Evolutionary conservation across 2,797 vertebrate genomes (phyloP).

Genomic region (Xenops minutus): DNA sequence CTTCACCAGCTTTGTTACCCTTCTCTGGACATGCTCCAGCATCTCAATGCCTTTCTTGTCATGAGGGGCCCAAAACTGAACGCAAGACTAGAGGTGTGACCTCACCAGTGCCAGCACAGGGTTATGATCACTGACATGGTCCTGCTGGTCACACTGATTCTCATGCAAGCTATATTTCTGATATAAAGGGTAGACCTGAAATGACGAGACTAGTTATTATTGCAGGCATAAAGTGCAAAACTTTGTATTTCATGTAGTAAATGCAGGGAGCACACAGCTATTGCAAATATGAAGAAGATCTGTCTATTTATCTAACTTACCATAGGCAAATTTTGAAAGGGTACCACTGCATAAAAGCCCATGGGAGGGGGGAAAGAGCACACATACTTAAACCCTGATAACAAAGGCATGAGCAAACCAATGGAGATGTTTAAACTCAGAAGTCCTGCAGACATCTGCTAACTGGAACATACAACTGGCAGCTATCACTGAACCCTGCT

Average conservation of each 20-base stretch:
- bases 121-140: not conserved
- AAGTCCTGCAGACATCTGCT: conserved; percentile 64
- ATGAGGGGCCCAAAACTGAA: not conserved
- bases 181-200: not conserved
- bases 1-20: not conserved
- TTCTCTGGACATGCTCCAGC: not conserved
- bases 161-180: not conserved
- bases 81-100: accelerated
- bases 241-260: not conserved
- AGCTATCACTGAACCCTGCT: conserved; percentile 17
- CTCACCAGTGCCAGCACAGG: not conserved
- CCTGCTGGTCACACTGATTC: not conserved
- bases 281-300: conserved; percentile 2
- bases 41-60: not conserved
- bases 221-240: not conserved
- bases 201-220: not conserved
- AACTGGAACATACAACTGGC: conserved; percentile 57
- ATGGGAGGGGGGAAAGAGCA: not conserved
- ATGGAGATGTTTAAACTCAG: conserved; percentile 63
- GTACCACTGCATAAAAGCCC: not conserved
- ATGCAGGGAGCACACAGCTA: not conserved
- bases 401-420: conserved; percentile 54
- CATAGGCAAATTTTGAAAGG: conserved; percentile 38
- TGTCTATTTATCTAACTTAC: conserved; percentile 28
- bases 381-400: not conserved